Percentiles rank a stretch among this genome's conserved stretches.
These are phyloP conservation scores for Drosophila cyrtoloma DNA, from an alignment of 2,888 invertebrate genomes.

Conservation along the genomic window DNA sequence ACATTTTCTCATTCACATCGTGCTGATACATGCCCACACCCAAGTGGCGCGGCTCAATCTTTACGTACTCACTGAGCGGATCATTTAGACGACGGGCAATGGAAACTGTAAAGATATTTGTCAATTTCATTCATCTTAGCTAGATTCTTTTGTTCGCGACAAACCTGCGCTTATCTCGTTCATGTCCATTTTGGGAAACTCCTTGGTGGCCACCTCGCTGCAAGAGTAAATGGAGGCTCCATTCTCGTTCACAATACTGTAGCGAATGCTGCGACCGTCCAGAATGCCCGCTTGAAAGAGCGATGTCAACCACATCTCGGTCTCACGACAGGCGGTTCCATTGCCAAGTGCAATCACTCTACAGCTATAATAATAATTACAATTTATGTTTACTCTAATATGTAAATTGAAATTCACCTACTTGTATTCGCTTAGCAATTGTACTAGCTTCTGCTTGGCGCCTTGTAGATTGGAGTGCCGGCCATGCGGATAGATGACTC, in stretches of 20 bases:
- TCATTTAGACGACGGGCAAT: constrained; percentile 95
- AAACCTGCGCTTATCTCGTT: constrained; percentile 92
- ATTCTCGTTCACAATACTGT: constrained; percentile 94
- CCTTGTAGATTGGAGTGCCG: constrained; percentile 81
- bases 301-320: constrained; percentile 90
- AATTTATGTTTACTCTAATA: neutral
- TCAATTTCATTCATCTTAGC: too few relatives aligned
- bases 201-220: constrained; percentile 92
- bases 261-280: constrained; percentile 86
- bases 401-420: constrained; percentile 77
- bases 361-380: constrained; percentile 86
- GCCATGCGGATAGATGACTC: constrained; percentile 89
- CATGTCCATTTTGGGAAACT: constrained; percentile 93
- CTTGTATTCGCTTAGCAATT: constrained; percentile 87
- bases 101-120: constrained; percentile 86
- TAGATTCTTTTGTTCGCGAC: neutral
- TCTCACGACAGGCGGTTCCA: constrained; percentile 95
- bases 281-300: constrained; percentile 87
- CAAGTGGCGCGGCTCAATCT: constrained; percentile 96
- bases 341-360: constrained; percentile 95
- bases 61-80: constrained; percentile 95
- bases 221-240: constrained; percentile 97
- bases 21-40: constrained; percentile 99
- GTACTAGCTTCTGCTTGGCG: constrained; percentile 81
- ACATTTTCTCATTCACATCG: constrained; percentile 92